phyloP scores from a whole-genome alignment of 2,888 invertebrate species.

The Selenia dentaria region DNA sequence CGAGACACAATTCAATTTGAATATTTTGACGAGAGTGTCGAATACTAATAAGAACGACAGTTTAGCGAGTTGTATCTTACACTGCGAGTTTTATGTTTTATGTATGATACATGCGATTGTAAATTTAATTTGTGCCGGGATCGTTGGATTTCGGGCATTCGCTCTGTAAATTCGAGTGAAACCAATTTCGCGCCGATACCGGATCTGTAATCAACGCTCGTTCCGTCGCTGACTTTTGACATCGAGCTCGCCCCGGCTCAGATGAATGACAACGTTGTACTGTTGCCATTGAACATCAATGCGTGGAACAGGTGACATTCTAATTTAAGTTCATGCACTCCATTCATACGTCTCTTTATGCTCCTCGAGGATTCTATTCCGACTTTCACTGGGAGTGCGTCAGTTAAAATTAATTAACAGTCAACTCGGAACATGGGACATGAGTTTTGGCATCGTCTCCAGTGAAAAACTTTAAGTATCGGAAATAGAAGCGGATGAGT shows the following conservation, averaged over 20 bases:
- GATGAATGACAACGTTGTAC: conserved; percentile 19
- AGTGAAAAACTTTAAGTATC: conserved; percentile 72
- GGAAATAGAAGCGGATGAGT: conserved; percentile 76
- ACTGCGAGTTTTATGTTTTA: conserved; percentile 66
- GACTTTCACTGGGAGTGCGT: conserved; percentile 56
- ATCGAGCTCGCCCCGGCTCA: neutral
- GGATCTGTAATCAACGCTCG: conserved; percentile 14
- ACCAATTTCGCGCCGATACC: conserved; percentile 16
- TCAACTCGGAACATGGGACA: conserved; percentile 52
- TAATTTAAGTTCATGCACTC: conserved; percentile 54
- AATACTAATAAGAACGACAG: conserved; percentile 69
- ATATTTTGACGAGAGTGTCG: conserved; percentile 69
- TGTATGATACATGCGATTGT: conserved; percentile 63
- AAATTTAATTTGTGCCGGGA: conserved; percentile 57
- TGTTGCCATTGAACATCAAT: conserved; percentile 4
- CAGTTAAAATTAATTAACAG: conserved; percentile 75
- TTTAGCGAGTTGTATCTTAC: conserved; percentile 74
- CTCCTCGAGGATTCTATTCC: conserved; percentile 46
- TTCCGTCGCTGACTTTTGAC: conserved; percentile 7
- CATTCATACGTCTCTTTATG: conserved; percentile 48
- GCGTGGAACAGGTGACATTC: conserved; percentile 29
- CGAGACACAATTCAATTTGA: conserved; percentile 74
- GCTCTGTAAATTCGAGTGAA: conserved; percentile 34
- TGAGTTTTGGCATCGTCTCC: conserved; percentile 65
- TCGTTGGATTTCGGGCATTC: conserved; percentile 40